Conservation (phyloP, 2,888 invertebrate genomes). For the Periphyllus acericola region DNA sequence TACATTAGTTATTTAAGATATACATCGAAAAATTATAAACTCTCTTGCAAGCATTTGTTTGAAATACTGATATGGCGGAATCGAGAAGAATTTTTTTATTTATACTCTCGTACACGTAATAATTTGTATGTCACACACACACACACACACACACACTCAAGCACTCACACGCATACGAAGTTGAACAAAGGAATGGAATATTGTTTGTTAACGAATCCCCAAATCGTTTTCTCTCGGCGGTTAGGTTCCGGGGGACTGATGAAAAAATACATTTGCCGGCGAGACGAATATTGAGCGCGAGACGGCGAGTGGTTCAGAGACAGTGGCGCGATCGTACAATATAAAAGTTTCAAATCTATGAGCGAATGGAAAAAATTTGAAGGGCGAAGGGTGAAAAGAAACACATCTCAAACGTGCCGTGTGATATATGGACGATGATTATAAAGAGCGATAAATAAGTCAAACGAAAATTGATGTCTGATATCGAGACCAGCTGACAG, state of each 20-base stretch:
- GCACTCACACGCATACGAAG: not conserved
- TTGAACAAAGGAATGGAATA: not conserved
- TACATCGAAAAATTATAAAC: not conserved
- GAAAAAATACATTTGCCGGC: slow-evolving; percentile 32
- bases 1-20: too few relatives aligned
- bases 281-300: slow-evolving; percentile 28
- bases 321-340: not conserved
- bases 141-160: not conserved
- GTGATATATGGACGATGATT: slow-evolving; percentile 45
- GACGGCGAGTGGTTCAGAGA: not conserved
- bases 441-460: slow-evolving; percentile 44
- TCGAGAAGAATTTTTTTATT: not conserved
- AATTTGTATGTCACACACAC: not conserved
- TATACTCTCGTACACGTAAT: not conserved
- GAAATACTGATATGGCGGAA: not conserved
- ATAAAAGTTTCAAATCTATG: slow-evolving; percentile 19
- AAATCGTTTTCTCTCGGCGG: slow-evolving; percentile 29
- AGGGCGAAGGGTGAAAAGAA: not conserved
- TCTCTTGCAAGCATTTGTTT: not conserved
- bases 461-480: slow-evolving; percentile 41
- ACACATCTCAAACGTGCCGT: not conserved
- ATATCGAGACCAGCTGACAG: slow-evolving; percentile 28
- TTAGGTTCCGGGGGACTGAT: slow-evolving; percentile 25
- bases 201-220: slow-evolving; percentile 29
- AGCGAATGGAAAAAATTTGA: not conserved